Conservation (phyloP, 23 tunicate genomes). For the Ciona savignyi region DNA sequence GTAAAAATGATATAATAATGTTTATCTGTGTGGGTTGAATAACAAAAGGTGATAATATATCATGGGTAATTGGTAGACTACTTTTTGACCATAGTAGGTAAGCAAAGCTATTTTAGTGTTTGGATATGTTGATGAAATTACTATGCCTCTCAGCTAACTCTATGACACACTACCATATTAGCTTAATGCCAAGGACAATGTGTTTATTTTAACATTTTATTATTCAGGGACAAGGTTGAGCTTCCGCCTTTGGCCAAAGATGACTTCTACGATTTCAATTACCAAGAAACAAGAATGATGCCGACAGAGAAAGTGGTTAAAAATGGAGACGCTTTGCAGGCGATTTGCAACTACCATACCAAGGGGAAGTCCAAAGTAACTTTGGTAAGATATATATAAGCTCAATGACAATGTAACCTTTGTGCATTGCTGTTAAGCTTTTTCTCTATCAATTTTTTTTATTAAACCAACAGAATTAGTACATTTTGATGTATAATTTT, state of each 20-base stretch:
- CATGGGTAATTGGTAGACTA: no score
- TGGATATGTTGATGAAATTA: no score
- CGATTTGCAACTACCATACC: slow-evolving; percentile 3
- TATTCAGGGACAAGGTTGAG: not conserved
- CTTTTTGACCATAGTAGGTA: no score
- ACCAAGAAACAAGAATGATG: slow-evolving; percentile 1
- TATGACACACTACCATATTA: no score
- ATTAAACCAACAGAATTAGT: not conserved
- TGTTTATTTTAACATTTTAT: not conserved
- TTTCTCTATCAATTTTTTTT: not conserved
- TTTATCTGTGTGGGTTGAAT: no score
- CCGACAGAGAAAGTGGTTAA: not conserved
- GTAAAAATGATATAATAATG: no score
- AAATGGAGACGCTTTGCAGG: not conserved
- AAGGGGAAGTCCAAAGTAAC: not conserved
- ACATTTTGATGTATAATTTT: not conserved
- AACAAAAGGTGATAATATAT: no score
- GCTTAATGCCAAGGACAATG: no score
- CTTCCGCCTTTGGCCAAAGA: slow-evolving; percentile 3
- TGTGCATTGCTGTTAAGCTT: no score
- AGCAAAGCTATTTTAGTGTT: no score
- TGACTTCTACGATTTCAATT: slow-evolving; percentile 2
- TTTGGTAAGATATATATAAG: not conserved
- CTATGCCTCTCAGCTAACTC: no score
- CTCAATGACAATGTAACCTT: no score